Evolutionary conservation across 2,888 invertebrate species (phyloP).

Genomic region (Colostygia pectinataria): DNA sequence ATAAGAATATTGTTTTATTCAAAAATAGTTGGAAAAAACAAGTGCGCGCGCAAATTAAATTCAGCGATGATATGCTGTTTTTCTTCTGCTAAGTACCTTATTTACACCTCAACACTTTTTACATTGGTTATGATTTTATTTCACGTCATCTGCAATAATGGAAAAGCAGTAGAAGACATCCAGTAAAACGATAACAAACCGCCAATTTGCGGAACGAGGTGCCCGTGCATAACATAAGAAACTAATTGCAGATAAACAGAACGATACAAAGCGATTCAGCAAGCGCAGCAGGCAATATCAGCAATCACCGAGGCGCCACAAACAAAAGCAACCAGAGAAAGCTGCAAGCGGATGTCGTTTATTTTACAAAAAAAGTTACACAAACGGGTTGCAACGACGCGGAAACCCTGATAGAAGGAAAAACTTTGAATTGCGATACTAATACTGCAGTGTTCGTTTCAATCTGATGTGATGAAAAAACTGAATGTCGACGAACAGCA

Average conservation of each 20-base stretch:
- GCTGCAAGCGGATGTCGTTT: constrained; percentile 49
- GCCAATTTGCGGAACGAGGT: constrained; percentile 32
- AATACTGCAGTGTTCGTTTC: constrained; percentile 33
- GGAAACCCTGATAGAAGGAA: constrained; percentile 44
- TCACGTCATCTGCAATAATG: constrained; percentile 6
- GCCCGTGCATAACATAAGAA: constrained; percentile 24
- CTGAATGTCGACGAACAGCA: not conserved
- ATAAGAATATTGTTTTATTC: no score
- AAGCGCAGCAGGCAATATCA: constrained; percentile 41
- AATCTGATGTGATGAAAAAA: constrained; percentile 32
- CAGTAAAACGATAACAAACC: constrained; percentile 31
- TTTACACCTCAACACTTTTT: no score
- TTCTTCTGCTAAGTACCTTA: no score
- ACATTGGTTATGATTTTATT: not conserved
- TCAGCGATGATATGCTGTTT: no score
- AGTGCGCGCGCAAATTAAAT: no score
- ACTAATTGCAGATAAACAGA: constrained; percentile 32
- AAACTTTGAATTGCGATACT: constrained; percentile 50
- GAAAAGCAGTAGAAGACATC: constrained; percentile 16
- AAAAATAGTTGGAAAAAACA: no score
- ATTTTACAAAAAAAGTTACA: constrained; percentile 47
- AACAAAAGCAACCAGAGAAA: constrained; percentile 51
- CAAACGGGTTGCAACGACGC: constrained; percentile 45
- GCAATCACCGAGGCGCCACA: constrained; percentile 50
- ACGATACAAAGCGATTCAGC: constrained; percentile 33